Conservation (phyloP, 2,797 vertebrate species). For the Sphenopsis melanotis region DNA sequence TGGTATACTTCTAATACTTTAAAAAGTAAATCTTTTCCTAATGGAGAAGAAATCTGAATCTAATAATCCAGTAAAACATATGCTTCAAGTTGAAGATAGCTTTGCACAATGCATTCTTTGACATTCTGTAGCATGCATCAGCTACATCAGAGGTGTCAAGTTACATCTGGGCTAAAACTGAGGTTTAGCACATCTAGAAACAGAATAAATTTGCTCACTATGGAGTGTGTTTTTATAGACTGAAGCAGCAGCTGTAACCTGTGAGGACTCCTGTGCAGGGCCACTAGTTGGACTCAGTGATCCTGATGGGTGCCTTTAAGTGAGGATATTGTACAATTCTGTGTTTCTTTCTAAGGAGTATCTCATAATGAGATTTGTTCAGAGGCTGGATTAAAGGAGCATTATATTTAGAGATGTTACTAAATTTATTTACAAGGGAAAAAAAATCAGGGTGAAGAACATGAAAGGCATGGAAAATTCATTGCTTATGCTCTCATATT, state of each 20-base stretch:
- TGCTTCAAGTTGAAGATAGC: background rate
- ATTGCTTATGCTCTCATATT: background rate
- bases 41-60: background rate
- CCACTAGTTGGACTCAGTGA: accelerated
- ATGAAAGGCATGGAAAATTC: background rate
- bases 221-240: background rate
- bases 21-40: background rate
- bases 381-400: background rate
- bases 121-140: background rate
- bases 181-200: background rate
- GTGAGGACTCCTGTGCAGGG: background rate
- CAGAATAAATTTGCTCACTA: background rate
- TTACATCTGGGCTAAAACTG: background rate
- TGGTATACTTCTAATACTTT: background rate
- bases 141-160: background rate
- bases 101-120: background rate
- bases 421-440: background rate
- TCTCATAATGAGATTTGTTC: background rate
- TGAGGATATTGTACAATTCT: background rate
- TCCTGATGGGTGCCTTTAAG: background rate
- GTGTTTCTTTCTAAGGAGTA: background rate
- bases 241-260: background rate
- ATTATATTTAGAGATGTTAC: background rate
- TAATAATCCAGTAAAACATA: background rate
- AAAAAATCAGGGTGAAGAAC: background rate